phyloP scores from a whole-genome alignment of 2,113 vertebrate species.

The Bucco capensis region DNA sequence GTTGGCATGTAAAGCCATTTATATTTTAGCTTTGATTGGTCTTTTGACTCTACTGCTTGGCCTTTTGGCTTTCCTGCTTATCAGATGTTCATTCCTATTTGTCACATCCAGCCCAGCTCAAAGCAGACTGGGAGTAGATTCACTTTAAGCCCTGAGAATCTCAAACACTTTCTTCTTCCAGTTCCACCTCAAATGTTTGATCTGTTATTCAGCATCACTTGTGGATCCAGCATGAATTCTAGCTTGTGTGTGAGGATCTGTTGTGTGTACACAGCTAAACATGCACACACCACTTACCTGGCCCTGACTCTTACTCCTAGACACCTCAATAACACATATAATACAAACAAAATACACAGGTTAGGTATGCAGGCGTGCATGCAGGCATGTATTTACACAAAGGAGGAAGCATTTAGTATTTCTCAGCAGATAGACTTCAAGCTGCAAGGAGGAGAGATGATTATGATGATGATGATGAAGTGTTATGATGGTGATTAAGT shows the following conservation, averaged over 20 bases:
- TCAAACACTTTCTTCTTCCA: not conserved
- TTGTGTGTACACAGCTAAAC: not conserved
- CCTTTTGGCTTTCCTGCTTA: not conserved
- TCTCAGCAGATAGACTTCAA: slow-evolving; percentile 18
- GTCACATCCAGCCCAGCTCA: not conserved
- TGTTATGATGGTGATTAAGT: slow-evolving; percentile 32
- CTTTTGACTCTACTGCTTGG: not conserved
- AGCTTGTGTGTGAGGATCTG: not conserved
- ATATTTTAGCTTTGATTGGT: not conserved
- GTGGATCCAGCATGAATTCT: not conserved
- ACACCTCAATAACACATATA: not conserved
- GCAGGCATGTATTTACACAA: not conserved
- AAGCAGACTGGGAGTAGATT: not conserved
- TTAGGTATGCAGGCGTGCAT: not conserved
- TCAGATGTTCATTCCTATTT: not conserved
- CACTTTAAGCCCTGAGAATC: not conserved
- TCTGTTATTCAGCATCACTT: not conserved
- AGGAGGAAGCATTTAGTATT: not conserved
- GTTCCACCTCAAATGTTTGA: not conserved
- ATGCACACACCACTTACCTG: not conserved
- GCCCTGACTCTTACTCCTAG: not conserved
- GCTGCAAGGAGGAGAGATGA: not conserved
- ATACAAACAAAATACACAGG: not conserved
- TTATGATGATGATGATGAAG: slow-evolving; percentile 40
- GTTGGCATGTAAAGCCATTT: not conserved